Conservation (phyloP, 2,797 vertebrate genomes). For the Spea hammondii region DNA sequence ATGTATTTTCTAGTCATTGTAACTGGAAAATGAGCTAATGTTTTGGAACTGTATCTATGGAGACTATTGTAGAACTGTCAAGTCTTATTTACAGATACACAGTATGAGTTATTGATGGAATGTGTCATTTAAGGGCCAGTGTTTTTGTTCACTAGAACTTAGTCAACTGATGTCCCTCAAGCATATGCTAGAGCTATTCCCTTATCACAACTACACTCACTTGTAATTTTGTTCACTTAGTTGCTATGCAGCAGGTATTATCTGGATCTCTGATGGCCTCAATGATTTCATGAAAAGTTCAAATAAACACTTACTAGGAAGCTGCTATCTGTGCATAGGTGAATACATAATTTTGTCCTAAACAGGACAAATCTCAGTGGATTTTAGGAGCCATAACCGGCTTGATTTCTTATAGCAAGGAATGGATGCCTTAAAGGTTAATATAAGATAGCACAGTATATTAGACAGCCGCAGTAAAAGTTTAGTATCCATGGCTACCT, state of each 20-base stretch:
- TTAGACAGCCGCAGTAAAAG: too few species aligned
- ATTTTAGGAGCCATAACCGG: too few species aligned
- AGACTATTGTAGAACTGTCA: constrained; percentile 10
- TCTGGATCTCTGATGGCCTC: constrained; percentile 8
- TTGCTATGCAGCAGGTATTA: background rate
- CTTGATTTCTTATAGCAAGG: too few species aligned
- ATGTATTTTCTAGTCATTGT: background rate
- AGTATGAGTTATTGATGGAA: constrained; percentile 22
- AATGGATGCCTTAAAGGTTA: too few species aligned
- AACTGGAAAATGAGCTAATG: background rate
- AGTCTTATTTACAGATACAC: constrained; percentile 8
- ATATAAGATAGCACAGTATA: too few species aligned
- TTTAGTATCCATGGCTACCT: too few species aligned
- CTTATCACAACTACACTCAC: background rate
- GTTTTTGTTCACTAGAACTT: background rate
- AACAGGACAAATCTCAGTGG: too few species aligned
- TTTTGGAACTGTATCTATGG: constrained; percentile 12
- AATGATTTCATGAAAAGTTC: background rate
- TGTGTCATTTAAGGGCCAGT: constrained; percentile 13
- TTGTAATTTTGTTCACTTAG: background rate
- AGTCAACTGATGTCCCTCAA: too few species aligned
- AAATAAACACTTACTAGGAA: too few species aligned
- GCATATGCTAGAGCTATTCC: background rate
- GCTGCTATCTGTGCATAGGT: too few species aligned
- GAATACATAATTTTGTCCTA: too few species aligned